Percentiles rank a stretch among this genome's conserved stretches.
These are phyloP conservation scores for Chaetura pelagica DNA, from an alignment of 2,113 vertebrate species.

Conservation along the genomic window DNA sequence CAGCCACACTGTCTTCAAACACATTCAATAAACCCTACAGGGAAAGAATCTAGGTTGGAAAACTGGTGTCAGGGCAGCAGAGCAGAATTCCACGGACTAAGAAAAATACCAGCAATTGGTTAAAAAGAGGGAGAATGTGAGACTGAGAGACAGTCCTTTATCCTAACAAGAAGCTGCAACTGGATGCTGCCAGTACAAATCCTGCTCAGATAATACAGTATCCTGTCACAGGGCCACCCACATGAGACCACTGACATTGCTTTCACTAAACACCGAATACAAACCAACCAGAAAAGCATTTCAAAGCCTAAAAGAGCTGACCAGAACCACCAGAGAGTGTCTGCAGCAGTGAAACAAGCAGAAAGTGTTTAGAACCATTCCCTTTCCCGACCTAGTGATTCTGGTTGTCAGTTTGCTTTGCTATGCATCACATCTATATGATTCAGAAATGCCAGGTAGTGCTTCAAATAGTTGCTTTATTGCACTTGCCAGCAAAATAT, in stretches of 20 bases:
- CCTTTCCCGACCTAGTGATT: background rate
- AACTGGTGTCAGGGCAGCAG: background rate
- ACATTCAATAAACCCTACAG: background rate
- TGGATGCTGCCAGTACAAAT: background rate
- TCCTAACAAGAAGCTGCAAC: background rate
- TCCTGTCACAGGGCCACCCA: background rate
- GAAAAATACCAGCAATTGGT: background rate
- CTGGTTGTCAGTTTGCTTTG: background rate
- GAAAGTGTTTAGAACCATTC: background rate
- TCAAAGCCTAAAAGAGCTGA: background rate
- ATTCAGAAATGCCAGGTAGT: background rate
- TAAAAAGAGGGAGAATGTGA: background rate
- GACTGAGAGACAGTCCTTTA: background rate
- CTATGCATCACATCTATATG: background rate
- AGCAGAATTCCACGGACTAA: background rate
- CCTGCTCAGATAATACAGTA: fast-evolving
- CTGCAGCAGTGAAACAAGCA: background rate
- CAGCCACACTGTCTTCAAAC: background rate
- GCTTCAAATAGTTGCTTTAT: background rate
- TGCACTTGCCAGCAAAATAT: background rate
- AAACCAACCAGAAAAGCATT: background rate
- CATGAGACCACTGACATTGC: fast-evolving
- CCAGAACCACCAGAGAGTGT: background rate
- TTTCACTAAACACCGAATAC: background rate
- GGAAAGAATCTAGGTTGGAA: background rate